Conservation (phyloP, 2,888 invertebrate genomes). For the Marasmarcha lunaedactyla region DNA sequence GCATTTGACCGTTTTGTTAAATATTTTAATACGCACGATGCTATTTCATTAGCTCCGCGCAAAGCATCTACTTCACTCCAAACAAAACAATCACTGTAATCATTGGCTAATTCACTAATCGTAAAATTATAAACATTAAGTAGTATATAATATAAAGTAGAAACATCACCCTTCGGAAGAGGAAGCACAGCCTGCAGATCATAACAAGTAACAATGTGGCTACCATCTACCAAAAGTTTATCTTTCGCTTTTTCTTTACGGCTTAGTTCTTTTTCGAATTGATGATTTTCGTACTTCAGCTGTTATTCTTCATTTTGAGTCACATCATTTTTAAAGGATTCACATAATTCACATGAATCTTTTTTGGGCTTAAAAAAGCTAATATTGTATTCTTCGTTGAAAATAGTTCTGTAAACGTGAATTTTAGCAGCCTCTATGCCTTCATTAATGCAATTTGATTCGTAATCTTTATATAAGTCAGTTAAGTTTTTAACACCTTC, state of each 20-base stretch:
- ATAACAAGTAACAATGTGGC: slow-evolving; percentile 12
- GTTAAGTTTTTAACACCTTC: slow-evolving; percentile 14
- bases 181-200: slow-evolving; percentile 15
- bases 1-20: slow-evolving; percentile 10
- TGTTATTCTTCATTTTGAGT: too few species aligned
- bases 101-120: slow-evolving; percentile 14
- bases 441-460: slow-evolving; percentile 1
- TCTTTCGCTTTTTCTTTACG: slow-evolving; percentile 13
- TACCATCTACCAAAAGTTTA: slow-evolving; percentile 9
- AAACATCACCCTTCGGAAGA: slow-evolving; percentile 13
- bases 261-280: slow-evolving; percentile 5
- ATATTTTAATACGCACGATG: slow-evolving; percentile 13
- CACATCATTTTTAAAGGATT: slow-evolving; percentile 1
- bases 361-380: slow-evolving; percentile 7
- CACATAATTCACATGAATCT: slow-evolving; percentile 4
- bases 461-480: slow-evolving; percentile 12
- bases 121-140: slow-evolving; percentile 16
- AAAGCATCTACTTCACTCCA: slow-evolving; percentile 13
- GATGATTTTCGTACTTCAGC: slow-evolving; percentile 1
- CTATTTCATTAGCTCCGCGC: slow-evolving; percentile 17
- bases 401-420: slow-evolving; percentile 1
- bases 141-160: slow-evolving; percentile 13
- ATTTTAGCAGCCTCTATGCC: slow-evolving; percentile 4
- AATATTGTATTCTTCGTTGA: slow-evolving; percentile 5
- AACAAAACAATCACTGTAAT: slow-evolving; percentile 9